Conservation (phyloP, 2,113 vertebrate species). For the Scytalopus superciliaris region DNA sequence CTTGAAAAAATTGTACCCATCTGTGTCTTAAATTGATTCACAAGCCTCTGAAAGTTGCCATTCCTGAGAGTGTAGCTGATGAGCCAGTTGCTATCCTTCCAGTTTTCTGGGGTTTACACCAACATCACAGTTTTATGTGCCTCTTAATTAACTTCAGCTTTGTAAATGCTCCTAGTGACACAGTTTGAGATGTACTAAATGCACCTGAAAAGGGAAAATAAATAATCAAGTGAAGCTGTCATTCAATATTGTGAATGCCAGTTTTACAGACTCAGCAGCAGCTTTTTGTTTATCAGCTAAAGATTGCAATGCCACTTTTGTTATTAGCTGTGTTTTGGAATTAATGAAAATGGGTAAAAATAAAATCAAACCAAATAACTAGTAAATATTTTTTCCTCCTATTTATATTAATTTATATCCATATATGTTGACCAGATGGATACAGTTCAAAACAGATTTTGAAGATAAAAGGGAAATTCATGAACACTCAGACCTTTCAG, state of each 20-base stretch:
- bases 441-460: neutral
- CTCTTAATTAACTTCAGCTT: neutral
- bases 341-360: neutral
- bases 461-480: neutral
- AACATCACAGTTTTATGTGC: neutral
- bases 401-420: neutral
- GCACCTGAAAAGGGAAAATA: neutral
- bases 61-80: neutral
- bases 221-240: neutral
- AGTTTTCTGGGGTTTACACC: neutral
- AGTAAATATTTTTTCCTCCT: neutral
- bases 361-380: neutral
- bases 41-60: neutral
- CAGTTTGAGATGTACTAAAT: neutral
- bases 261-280: neutral
- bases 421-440: neutral
- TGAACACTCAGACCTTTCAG: neutral
- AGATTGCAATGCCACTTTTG: neutral
- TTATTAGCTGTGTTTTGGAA: neutral
- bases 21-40: neutral
- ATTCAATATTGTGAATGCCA: neutral
- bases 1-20: neutral
- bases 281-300: neutral
- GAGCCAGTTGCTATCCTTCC: neutral
- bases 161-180: neutral